A percentile compares a stretch with the other conserved stretches of the same genome.
phyloP scores from a whole-genome alignment of 2,888 invertebrate genomes.

The Odontomyia ornata region DNA sequence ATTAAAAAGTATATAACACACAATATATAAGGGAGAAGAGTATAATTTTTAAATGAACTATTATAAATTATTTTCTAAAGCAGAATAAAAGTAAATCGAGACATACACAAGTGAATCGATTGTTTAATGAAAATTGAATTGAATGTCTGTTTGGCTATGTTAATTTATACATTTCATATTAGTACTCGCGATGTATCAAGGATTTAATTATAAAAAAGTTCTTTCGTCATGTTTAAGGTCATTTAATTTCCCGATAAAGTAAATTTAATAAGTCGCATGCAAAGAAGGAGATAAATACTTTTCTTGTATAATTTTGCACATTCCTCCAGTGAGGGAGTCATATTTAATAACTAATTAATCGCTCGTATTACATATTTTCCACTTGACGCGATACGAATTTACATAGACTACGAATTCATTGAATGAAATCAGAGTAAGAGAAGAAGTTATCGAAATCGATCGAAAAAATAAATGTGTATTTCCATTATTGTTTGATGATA shows the following conservation, averaged over 20 bases:
- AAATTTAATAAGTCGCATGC: not conserved
- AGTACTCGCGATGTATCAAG: no score
- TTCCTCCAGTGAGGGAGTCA: not conserved
- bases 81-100: not conserved
- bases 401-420: not conserved
- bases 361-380: not conserved
- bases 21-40: conserved; percentile 7
- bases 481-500: not conserved
- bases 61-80: conserved; percentile 39
- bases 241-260: no score
- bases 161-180: not conserved
- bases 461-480: not conserved
- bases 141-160: not conserved
- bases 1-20: conserved; percentile 22
- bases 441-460: not conserved
- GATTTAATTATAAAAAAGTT: no score
- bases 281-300: not conserved
- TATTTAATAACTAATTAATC: not conserved
- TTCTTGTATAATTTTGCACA: not conserved
- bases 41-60: conserved; percentile 1
- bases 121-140: not conserved
- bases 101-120: not conserved
- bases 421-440: no score
- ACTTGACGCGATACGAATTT: conserved; percentile 21
- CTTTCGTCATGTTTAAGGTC: no score